phyloP scores from a whole-genome alignment of 2,888 invertebrate species.

The Zygothrica quintamaculata region DNA sequence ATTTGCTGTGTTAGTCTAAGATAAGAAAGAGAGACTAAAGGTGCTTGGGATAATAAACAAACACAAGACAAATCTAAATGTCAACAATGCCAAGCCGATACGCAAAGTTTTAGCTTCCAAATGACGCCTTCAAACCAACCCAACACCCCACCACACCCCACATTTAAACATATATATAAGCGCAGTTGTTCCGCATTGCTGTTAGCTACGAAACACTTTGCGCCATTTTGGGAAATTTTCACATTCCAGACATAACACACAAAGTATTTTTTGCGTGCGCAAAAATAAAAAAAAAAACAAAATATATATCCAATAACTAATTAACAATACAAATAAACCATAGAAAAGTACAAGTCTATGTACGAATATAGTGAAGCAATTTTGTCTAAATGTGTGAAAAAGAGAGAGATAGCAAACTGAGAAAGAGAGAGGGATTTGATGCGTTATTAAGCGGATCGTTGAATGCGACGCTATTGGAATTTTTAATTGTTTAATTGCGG shows the following conservation, averaged over 20 bases:
- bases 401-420: too few relatives aligned
- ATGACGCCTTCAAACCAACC: slow-evolving; percentile 7
- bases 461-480: slow-evolving; percentile 68
- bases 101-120: slow-evolving; percentile 30
- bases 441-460: slow-evolving; percentile 69
- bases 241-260: slow-evolving; percentile 67
- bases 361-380: slow-evolving; percentile 8
- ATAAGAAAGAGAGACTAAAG: slow-evolving; percentile 56
- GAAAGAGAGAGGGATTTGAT: slow-evolving; percentile 60
- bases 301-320: slow-evolving; percentile 64
- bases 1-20: too few relatives aligned
- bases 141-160: neutral
- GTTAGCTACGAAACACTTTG: slow-evolving; percentile 14
- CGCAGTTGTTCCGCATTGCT: slow-evolving; percentile 4
- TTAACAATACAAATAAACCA: slow-evolving; percentile 63
- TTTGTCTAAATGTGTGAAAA: slow-evolving; percentile 7
- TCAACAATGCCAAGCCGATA: slow-evolving; percentile 63
- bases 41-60: slow-evolving; percentile 56
- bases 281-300: slow-evolving; percentile 17
- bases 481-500: slow-evolving; percentile 76
- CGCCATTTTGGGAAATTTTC: slow-evolving; percentile 57
- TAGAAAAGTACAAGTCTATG: neutral
- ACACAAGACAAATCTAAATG: slow-evolving; percentile 70
- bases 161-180: neutral
- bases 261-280: slow-evolving; percentile 56